Evolutionary conservation across 1,140 invertebrate genomes (phyloP).

Genomic region (Araneus ventricosus): DNA sequence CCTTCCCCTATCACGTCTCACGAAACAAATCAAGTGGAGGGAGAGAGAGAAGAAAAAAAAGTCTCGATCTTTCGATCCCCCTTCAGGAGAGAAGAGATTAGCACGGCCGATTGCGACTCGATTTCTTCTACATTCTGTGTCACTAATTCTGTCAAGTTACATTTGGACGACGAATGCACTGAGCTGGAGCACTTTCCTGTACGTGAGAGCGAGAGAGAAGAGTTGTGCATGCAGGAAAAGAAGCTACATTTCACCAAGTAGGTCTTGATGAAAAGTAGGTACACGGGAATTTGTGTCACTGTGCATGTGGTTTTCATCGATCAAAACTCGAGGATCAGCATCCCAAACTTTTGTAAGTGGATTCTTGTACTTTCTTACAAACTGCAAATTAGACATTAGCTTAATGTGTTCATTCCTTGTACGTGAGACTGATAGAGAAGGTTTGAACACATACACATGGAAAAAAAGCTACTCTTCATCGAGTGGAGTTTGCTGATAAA

Average conservation of each 20-base stretch:
- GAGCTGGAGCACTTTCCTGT: neutral
- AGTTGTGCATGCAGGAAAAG: neutral
- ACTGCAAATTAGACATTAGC: no score
- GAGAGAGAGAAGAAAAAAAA: conserved; percentile 47
- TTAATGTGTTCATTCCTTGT: no score
- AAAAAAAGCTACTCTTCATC: no score
- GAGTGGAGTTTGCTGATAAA: no score
- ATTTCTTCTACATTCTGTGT: conserved; percentile 74
- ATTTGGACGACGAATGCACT: conserved; percentile 54
- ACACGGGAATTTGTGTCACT: no score
- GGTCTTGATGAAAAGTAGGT: no score
- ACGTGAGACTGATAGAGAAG: no score
- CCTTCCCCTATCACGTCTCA: conserved; percentile 67
- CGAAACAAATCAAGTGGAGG: conserved; percentile 72
- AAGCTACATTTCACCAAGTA: neutral
- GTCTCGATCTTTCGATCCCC: conserved; percentile 58
- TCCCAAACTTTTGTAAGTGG: no score
- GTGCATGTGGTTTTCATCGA: no score
- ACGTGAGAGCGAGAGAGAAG: neutral
- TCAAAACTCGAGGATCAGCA: no score
- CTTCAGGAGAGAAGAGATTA: conserved; percentile 63
- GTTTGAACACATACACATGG: no score
- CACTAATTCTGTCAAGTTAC: conserved; percentile 74
- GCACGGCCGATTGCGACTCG: conserved; percentile 73
- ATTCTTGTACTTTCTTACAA: no score